phyloP scores from a whole-genome alignment of 2,888 invertebrate genomes.

The Steinernema scapterisci region DNA sequence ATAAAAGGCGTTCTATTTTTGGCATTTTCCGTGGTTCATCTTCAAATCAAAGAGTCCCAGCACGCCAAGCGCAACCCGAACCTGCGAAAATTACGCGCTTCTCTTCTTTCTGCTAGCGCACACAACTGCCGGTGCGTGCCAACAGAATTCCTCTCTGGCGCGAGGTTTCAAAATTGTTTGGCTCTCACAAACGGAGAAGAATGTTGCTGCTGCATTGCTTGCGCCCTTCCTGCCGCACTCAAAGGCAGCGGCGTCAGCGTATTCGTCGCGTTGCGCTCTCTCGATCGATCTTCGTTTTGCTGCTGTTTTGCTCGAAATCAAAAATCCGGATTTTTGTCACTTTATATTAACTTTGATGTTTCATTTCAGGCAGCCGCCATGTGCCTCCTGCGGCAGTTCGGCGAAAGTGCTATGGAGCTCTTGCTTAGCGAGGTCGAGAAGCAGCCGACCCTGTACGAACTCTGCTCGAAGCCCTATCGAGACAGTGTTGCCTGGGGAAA shows the following conservation, averaged over 20 bases:
- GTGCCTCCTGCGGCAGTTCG: constrained; percentile 20
- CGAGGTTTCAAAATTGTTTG: too few species aligned
- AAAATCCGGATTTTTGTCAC: neutral
- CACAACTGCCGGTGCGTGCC: too few species aligned
- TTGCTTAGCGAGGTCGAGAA: constrained; percentile 12
- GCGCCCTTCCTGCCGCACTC: neutral
- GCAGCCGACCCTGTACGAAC: neutral
- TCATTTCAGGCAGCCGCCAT: neutral
- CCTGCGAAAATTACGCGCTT: too few species aligned
- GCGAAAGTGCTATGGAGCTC: constrained; percentile 3
- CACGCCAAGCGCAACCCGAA: too few species aligned
- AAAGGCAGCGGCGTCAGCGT: constrained; percentile 20
- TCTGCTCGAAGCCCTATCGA: constrained; percentile 12
- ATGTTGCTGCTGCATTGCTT: neutral
- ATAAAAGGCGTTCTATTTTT: too few species aligned
- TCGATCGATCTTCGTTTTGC: neutral
- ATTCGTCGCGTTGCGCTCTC: constrained; percentile 24
- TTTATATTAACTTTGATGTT: too few species aligned
- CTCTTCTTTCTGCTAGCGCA: too few species aligned
- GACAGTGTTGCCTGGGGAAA: constrained; percentile 21
- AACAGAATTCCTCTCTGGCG: too few species aligned
- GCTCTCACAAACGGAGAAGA: too few species aligned
- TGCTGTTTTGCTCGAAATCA: neutral
- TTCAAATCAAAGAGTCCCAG: too few species aligned
- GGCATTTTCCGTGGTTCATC: too few species aligned